Percentiles rank a stretch among this genome's conserved stretches.
phyloP scores from a whole-genome alignment of 92 coral and sea anemone species.

The Nematostella vectensis region DNA sequence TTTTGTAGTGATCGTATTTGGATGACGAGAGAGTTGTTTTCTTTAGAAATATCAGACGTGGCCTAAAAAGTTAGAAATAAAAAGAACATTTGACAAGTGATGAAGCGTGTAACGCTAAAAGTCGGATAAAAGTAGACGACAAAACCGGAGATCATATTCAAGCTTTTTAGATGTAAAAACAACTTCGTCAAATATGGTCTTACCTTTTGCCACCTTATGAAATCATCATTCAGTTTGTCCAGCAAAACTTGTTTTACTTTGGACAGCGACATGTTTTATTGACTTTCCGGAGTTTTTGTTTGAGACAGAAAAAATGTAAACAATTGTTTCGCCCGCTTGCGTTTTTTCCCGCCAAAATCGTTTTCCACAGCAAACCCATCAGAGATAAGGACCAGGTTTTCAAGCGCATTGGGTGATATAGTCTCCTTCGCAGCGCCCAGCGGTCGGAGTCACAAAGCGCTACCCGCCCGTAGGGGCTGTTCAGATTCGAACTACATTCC shows the following conservation, averaged over 20 bases:
- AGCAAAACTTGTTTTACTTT: conserved; percentile 33
- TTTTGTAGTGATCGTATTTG: conserved; percentile 51
- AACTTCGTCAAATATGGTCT: conserved; percentile 5
- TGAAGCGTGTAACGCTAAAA: neutral
- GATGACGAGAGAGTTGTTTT: conserved; percentile 51
- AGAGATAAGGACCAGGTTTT: too few relatives aligned
- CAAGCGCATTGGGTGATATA: too few relatives aligned
- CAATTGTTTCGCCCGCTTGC: neutral
- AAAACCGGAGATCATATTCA: too few relatives aligned
- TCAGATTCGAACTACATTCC: too few relatives aligned
- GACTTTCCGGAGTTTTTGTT: too few relatives aligned
- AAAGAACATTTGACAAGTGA: neutral
- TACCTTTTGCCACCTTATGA: conserved; percentile 87
- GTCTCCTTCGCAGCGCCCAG: too few relatives aligned
- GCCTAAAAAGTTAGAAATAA: too few relatives aligned
- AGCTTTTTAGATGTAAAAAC: too few relatives aligned
- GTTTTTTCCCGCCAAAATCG: conserved; percentile 14
- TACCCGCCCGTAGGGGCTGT: too few relatives aligned
- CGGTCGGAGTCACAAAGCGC: too few relatives aligned
- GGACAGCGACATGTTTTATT: conserved; percentile 12
- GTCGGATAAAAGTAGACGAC: too few relatives aligned
- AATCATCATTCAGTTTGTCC: conserved; percentile 65
- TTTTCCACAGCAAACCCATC: conserved; percentile 8
- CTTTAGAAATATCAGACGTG: conserved; percentile 49
- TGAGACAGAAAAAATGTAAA: neutral